Evolutionary conservation across 2,888 invertebrate genomes (phyloP), one percentile per base, ranked within the genome.

Genomic region (Erebia palarica): DNA sequence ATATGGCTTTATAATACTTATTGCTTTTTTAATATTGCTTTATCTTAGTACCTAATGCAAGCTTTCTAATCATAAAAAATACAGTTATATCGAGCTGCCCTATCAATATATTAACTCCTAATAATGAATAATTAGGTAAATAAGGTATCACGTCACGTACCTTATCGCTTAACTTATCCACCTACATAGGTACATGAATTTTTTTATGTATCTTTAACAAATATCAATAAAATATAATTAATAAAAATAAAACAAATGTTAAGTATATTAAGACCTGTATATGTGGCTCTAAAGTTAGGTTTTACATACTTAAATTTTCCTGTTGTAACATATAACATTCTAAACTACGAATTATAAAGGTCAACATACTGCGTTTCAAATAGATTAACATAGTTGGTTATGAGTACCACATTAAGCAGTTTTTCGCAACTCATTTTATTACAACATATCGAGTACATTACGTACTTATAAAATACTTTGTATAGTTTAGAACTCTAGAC

Each of bases 281-380:
- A 60, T 42, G 60, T n/a, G n/a, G 36, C 42, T 44, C 18, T 18
- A 1, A 44, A 42, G 42, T 59, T 59, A 36, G n/a, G 8, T 14
- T 58, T 16, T 16, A 53, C 16, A 10, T 53, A 16, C 16, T 16
- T 53, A 16, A 16, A 47, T 61, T 47, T 61, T 61, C 44, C 61
- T 61, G 61, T 18, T 61, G 44, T 44, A 61, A 47, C 44, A 61
- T 16, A 61, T 49, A 47, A 16, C 49, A 49, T 18, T 21, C 21
- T 63, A 63, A 21, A 49, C 14, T 13, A 16, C 13, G 27, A 27
- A 11, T 58, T 58, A 14, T 47, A 63, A 49, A 63, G 63, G 63
- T 63, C 63, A 49, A 63, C 47, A 18, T 63, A 49, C 49, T 63
- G 14, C 49, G 49, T 63, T 21, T 14, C 63, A 49, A 44, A 61